Evolutionary conservation across 2,113 vertebrate genomes (phyloP), one percentile per base, ranked within the genome.

Genomic region (Camelus dromedarius): DNA sequence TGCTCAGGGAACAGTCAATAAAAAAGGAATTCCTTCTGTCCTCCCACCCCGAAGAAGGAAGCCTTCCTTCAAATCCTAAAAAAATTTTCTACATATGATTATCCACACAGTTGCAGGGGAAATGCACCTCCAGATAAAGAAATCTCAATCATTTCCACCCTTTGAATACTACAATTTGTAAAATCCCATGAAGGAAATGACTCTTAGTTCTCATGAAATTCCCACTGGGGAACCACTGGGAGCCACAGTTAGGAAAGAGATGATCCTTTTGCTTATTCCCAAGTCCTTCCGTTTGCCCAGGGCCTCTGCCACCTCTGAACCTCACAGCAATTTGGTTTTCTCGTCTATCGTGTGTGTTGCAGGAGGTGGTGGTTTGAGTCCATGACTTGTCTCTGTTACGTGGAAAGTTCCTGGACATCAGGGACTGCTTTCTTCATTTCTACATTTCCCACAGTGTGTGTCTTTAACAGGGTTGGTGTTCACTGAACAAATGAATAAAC

Each of bases 141-240:
- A 73, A 94, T 88, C 1, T 92, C 84, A 96, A 96, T 97, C 80
- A 91, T 67, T 97, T 97, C 81, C 93, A 95, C 91, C 67, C 69
- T 96, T 88, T 69, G 75, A 50, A 81, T 79, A 67, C 66, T 85
- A 70, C 58, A 79, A 90, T 80, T 96, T 89, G 94, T 89, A 96
- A 96, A 96, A 86, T 94, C 95, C 92, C 93, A 62, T 93, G 79
- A 93, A 96, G 95, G 94, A 97, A 96, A 94, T 95, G 85, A 76
- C 84, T 96, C 93, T 89, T 72, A 79, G 35, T 95, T 89, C 81
- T 96, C 70, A 54, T 56, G 95, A 96, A 96, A 85, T 93, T 95
- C 77, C 94, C 72, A 70, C 2, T 50, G 92, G 95, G 94, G 95
- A 96, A 64, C 94, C 52, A 52, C 32, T 48, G 56, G 5, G 30